Evolutionary conservation across 1,140 invertebrate genomes (phyloP), one percentile per base, ranked within the genome.

Genomic region (Rhagoletis pomonella): DNA sequence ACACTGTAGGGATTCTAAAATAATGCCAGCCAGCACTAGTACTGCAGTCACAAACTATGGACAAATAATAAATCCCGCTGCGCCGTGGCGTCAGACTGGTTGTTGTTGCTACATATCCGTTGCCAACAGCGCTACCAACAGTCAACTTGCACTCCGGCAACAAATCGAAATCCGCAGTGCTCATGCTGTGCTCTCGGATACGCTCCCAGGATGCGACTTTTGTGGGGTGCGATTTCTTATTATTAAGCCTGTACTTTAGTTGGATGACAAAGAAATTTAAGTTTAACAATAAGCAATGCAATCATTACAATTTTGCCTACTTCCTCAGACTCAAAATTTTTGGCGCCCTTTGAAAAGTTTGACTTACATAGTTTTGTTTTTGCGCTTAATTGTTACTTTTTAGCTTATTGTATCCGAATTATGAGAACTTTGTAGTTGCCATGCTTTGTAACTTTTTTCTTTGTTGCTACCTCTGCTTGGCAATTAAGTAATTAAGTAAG

Each of bases 401-500:
- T 73, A 73, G 10, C 44, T 73, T 17, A 47, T 73, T 42, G 17
- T 10, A 7, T 7, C 44, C 3, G 73, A 3, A 9, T 58, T 19
- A 58, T 2, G 10, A 17, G 60, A 14, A 14, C 9, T 81, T 55
- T 50, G 17, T 81, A 47, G 47, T 81, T 81, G 29, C 7, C 19
- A 55, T 9, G 55, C 73, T 81, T 55, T 81, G 44, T 9, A 55
- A 6, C 3, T 50, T 81, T 81, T 55, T 81, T 44, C 44, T 12
- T 19, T 29, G 47, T 55, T 58, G 44, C 4, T 73, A 6, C 29
- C 12, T 73, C 1, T 81, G 73, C 47, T 55, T 50, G 73, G 73
- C 73, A 81, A 81, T 81, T 81, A 81, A 81, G 47, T 81, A 81
- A 81, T 81, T 81, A 81, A 29, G 47, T 14, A 81, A 81, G 73